phyloP scores from a whole-genome alignment of 1,140 invertebrate genomes.

The Cherax destructor region DNA sequence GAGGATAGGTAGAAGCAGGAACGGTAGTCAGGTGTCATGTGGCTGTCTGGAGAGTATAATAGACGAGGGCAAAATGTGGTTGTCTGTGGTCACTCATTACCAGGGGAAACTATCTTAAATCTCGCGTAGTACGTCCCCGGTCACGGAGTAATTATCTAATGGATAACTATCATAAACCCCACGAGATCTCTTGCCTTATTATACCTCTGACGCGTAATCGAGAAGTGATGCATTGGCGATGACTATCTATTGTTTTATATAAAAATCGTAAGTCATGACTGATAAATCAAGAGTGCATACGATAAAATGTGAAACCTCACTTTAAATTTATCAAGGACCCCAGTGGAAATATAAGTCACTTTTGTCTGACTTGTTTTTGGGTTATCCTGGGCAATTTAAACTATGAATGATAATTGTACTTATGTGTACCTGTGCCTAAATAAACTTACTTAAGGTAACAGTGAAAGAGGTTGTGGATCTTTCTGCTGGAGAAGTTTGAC shows the following conservation, averaged over 20 bases:
- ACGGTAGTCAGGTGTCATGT: neutral
- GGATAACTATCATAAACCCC: slow-evolving; percentile 1
- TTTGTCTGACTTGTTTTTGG: no score
- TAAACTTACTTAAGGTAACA: no score
- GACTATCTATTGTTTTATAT: neutral
- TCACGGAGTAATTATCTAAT: slow-evolving; percentile 35
- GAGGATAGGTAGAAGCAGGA: neutral
- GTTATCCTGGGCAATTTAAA: no score
- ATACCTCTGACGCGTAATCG: neutral
- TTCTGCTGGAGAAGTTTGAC: no score
- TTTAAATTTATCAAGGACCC: neutral
- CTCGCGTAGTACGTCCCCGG: slow-evolving; percentile 26
- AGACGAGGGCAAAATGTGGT: neutral
- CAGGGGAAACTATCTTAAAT: slow-evolving; percentile 32
- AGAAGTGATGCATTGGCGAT: neutral
- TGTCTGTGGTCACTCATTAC: slow-evolving; percentile 14
- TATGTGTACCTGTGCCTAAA: no score
- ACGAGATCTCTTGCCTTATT: neutral
- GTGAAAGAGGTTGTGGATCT: no score
- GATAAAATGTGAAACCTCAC: neutral
- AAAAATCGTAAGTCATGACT: neutral
- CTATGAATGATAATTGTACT: no score
- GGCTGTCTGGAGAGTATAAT: neutral
- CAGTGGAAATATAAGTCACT: no score
- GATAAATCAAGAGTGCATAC: neutral